Percentiles rank a stretch among this genome's conserved stretches.
Conservation (phyloP, 2,797 vertebrate species). For the Pangasius mekongensis region DNA sequence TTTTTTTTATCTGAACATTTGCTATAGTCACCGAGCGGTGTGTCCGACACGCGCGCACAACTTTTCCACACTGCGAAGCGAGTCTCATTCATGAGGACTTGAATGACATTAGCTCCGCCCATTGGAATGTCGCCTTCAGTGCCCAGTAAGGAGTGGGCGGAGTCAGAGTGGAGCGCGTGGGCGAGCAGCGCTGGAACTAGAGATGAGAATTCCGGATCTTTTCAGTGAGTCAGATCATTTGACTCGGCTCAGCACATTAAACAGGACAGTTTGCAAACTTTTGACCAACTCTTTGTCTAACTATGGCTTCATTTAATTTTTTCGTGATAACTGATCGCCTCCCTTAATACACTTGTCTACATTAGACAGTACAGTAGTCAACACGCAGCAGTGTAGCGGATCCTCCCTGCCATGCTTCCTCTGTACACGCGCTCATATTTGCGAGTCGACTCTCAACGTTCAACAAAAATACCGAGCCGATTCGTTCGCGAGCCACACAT, state of each 20-base stretch:
- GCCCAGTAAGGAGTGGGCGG: constrained; percentile 66
- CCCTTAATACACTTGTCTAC: neutral
- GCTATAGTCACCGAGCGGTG: neutral
- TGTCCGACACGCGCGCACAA: constrained; percentile 29
- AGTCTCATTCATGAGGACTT: constrained; percentile 76
- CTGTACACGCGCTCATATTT: neutral
- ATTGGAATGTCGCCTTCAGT: constrained; percentile 65
- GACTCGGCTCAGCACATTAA: neutral
- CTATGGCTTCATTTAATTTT: neutral
- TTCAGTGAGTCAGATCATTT: neutral
- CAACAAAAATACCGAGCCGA: neutral
- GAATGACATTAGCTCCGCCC: constrained; percentile 70
- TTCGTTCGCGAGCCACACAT: neutral
- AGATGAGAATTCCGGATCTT: constrained; percentile 1
- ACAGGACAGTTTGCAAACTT: neutral
- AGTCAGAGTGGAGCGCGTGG: constrained; percentile 22
- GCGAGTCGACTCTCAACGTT: neutral
- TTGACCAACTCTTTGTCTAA: neutral
- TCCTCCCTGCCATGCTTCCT: neutral
- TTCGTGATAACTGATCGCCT: neutral
- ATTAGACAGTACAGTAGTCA: neutral
- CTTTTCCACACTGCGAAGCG: constrained; percentile 41
- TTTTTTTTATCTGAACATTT: constrained; percentile 36
- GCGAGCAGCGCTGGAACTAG: neutral
- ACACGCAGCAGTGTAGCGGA: neutral